Base-by-base conservation (phyloP, 2,113 vertebrate species). In the Suricata suricatta region DNA sequence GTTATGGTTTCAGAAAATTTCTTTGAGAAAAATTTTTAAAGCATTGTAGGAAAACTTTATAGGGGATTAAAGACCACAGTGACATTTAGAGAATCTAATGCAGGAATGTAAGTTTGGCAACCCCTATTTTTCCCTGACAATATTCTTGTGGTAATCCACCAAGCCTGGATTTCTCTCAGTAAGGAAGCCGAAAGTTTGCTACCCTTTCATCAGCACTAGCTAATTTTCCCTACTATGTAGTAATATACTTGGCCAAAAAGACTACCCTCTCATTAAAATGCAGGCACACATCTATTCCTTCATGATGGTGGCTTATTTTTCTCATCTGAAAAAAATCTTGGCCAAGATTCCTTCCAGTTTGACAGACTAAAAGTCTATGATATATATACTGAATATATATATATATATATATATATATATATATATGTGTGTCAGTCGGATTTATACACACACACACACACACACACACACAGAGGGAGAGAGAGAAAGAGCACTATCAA, bases 1-100 rank as follows among this genome's bases (percentile, higher is more conserved):
- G 41, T 93, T 74, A 96, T 85, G 31, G 88, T 71, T 96, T 93
- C 84, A 92, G 79, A 96, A 96, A 85, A 90, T 88, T 77, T 97
- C 47, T 88, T 91, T 87, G 35, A 96, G 44, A 27, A 87, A 84
- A 96, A 94, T 80, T 63, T 87, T 38, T 89, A 69, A 87, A 64
- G 15, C 52, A 60, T 72, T 64, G 91, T 93, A 83, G 74, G 79
- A 71, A 96, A 96, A 96, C 35, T 47, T 72, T 86, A 33, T n/a
- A 96, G 33, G 38, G 27, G n/a, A 95, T 88, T 95, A 93, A 93
- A 88, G 27, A 92, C 50, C 83, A 19, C 6, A 74, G 41, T 63
- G 83, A 74, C 63, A 90, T 91, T 91, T 80, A 29, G 69, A 95
- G 64, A 96, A 93, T 91, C 50, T 2, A 95, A 96, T 44, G 10